A percentile compares a stretch with the other conserved stretches of the same genome.
phyloP scores from a whole-genome alignment of 2,888 invertebrate genomes.

The Drosophila nr. perissopoda region DNA sequence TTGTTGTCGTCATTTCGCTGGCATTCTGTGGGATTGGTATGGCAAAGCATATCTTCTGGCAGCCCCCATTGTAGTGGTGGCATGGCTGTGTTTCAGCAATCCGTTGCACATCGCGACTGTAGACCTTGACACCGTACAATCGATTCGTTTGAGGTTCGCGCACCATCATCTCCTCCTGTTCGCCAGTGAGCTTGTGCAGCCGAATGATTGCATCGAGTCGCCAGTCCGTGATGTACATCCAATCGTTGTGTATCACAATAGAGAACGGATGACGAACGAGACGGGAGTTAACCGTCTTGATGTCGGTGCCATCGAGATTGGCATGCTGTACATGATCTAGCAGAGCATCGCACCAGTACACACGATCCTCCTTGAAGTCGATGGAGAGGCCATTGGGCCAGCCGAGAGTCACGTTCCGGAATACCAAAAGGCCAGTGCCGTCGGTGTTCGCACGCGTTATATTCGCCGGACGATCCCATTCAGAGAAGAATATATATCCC shows the following conservation, averaged over 20 bases:
- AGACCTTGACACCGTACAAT: constrained; percentile 95
- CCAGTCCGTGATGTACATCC: constrained; percentile 99
- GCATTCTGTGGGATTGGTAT: constrained; percentile 86
- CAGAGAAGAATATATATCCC: constrained; percentile 97
- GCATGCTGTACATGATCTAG: constrained; percentile 98
- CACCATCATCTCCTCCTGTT: constrained; percentile 93
- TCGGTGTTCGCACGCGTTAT: constrained; percentile 97
- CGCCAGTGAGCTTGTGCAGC: constrained; percentile 94
- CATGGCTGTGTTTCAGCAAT: constrained; percentile 92
- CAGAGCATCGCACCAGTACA: constrained; percentile 99
- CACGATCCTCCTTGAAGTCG: constrained; percentile 93
- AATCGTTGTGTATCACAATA: constrained; percentile 94
- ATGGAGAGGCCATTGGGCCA: constrained; percentile 99
- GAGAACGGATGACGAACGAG: constrained; percentile 96
- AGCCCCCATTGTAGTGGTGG: constrained; percentile 93
- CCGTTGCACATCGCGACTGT: constrained; percentile 90
- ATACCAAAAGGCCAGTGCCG: constrained; percentile 93
- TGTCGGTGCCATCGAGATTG: constrained; percentile 95
- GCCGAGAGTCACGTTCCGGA: constrained; percentile 95
- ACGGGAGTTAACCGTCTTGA: constrained; percentile 94
- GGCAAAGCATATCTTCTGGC: constrained; percentile 98
- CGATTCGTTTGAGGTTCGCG: constrained; percentile 95
- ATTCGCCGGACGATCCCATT: constrained; percentile 98
- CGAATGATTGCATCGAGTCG: constrained; percentile 96
- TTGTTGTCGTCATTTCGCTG: constrained; percentile 84